These are phyloP conservation scores for Numida meleagris DNA, from an alignment of 2,113 vertebrate genomes.

Conservation along the genomic window DNA sequence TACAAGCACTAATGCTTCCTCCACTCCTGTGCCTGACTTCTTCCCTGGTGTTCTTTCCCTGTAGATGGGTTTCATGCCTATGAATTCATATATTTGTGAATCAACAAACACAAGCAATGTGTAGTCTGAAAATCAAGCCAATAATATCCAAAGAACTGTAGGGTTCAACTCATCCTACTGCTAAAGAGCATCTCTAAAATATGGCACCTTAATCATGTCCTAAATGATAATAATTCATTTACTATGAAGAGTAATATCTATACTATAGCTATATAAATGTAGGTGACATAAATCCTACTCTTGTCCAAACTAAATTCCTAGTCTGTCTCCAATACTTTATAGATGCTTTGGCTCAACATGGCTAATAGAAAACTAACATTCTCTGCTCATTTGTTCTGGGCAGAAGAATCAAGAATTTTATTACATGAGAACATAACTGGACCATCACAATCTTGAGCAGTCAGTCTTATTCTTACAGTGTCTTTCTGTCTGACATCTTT, in stretches of 20 bases:
- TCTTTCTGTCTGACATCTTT: not conserved
- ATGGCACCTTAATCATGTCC: not conserved
- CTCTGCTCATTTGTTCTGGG: not conserved
- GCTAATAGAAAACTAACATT: not conserved
- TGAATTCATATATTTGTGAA: not conserved
- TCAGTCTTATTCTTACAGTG: not conserved
- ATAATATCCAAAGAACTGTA: not conserved
- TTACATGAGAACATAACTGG: not conserved
- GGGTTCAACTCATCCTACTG: not conserved
- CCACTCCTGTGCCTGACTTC: not conserved
- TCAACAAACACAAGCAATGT: not conserved
- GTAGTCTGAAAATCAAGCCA: not conserved
- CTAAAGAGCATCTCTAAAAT: not conserved
- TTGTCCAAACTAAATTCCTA: not conserved
- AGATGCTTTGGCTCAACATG: not conserved
- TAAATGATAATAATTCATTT: not conserved
- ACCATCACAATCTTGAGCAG: not conserved
- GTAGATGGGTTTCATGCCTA: not conserved
- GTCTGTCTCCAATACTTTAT: not conserved
- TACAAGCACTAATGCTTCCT: not conserved
- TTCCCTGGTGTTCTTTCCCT: not conserved
- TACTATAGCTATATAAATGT: not conserved
- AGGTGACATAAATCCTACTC: not conserved
- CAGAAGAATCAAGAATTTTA: not conserved
- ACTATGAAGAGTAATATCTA: not conserved